phyloP scores from a whole-genome alignment of 2,113 vertebrate genomes.

The Centrocercus urophasianus region DNA sequence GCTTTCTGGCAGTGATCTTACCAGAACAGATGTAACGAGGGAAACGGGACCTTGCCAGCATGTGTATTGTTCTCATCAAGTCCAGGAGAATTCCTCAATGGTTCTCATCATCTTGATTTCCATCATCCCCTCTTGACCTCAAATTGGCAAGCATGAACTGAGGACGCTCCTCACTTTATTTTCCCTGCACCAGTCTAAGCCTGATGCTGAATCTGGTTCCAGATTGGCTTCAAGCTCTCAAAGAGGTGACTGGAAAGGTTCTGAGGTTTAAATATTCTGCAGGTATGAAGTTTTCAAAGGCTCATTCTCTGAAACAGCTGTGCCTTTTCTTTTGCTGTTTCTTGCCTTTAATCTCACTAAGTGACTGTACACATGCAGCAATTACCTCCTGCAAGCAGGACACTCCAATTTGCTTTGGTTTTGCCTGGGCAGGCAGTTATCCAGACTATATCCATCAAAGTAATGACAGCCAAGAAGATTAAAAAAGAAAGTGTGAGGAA shows the following conservation, averaged over 20 bases:
- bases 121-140: background rate
- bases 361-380: background rate
- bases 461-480: conserved; percentile 33
- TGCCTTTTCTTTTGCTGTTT: background rate
- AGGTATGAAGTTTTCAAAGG: background rate
- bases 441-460: conserved; percentile 24
- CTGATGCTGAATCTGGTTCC: background rate
- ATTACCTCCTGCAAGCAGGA: background rate
- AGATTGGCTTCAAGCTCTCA: background rate
- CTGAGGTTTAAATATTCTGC: background rate
- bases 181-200: background rate
- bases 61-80: accelerated
- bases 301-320: accelerated
- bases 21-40: background rate
- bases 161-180: background rate
- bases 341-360: background rate
- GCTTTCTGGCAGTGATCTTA: background rate
- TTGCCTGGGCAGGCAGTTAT: background rate
- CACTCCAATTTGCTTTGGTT: background rate
- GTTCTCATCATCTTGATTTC: background rate
- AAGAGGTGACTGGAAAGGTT: accelerated
- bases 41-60: background rate
- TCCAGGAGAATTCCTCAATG: background rate
- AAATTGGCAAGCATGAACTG: background rate
- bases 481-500: background rate